Evolutionary conservation across 2,888 invertebrate species (phyloP).

Genomic region (Linyphia triangularis): DNA sequence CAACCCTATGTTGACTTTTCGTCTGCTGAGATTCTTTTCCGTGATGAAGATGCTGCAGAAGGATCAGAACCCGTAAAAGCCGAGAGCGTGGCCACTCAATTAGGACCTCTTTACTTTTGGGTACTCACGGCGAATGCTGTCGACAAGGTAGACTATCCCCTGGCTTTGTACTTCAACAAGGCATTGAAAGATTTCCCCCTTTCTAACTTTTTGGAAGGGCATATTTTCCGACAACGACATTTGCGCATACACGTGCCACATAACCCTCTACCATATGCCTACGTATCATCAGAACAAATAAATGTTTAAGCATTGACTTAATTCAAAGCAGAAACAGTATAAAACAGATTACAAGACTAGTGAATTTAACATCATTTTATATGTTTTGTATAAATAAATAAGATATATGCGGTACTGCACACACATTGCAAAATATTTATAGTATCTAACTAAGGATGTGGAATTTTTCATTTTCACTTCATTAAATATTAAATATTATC

Average conservation of each 20-base stretch:
- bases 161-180: slow-evolving; percentile 75
- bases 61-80: slow-evolving; percentile 51
- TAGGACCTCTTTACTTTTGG: slow-evolving; percentile 77
- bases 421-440: no score
- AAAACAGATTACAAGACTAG: no score
- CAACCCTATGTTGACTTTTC: slow-evolving; percentile 77
- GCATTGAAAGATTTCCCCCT: slow-evolving; percentile 73
- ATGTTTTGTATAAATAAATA: no score
- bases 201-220: slow-evolving; percentile 32
- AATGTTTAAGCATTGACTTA: neutral
- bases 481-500: no score
- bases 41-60: slow-evolving; percentile 58
- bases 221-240: slow-evolving; percentile 55
- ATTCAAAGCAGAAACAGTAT: no score
- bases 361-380: no score
- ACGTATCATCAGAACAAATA: slow-evolving; percentile 55
- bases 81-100: slow-evolving; percentile 74
- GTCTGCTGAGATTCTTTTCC: slow-evolving; percentile 75
- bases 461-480: no score
- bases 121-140: slow-evolving; percentile 76
- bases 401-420: no score
- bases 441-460: no score
- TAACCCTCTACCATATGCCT: slow-evolving; percentile 72
- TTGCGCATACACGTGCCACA: slow-evolving; percentile 71
- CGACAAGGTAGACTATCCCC: slow-evolving; percentile 75